Base-by-base conservation (phyloP, 1,140 invertebrate species). In the Rhynchophorus ferrugineus region DNA sequence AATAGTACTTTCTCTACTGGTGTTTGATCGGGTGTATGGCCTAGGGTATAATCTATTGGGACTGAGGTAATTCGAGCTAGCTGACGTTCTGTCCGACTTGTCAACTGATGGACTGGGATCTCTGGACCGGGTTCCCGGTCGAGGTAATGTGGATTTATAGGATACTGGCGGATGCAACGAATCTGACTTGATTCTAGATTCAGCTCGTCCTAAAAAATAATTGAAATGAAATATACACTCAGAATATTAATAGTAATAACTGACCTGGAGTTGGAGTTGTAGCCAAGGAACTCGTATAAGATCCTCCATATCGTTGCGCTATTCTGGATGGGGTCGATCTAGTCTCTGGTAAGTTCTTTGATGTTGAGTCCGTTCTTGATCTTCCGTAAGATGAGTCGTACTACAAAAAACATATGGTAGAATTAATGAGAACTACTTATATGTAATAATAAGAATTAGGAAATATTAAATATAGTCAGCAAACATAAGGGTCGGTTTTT, bases 91-190 rank as follows among this genome's bases (percentile, higher is more conserved):
- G 20, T 63, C 61, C 14, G 59, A 54, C 39, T 62, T 60, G 7
- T 62, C 61, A 17, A 60, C 29, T 22, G 51, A 54, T 57, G 66
- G 66, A 48, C 67, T 69, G 9, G 65, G 64, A 47, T 71, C 70
- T 21, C 71, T 48, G 2, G 70, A 71, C 52, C 59, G 37, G 14
- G 61, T 44, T 3, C 52, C 44, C 6, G 61, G 51, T 39, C 60
- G 50, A 13, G 52, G 6, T 36, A 63, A 7, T 47, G 67, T 45
- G 0, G 53, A 55, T 19, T 65, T 55, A 44, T 68, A 70, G 1
- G 64, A 61, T 2, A 66, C 59, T 9, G 68, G 64, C 5, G 68
- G 64, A 52, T 68, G 65, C 8, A 29, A 59, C 0, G 59, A 49
- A 11, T 67, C 65, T 42, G 58, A 24, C 52, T 65, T 65, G 17